Base-by-base conservation (phyloP, 2,113 vertebrate species). In the Oenanthe melanoleuca region DNA sequence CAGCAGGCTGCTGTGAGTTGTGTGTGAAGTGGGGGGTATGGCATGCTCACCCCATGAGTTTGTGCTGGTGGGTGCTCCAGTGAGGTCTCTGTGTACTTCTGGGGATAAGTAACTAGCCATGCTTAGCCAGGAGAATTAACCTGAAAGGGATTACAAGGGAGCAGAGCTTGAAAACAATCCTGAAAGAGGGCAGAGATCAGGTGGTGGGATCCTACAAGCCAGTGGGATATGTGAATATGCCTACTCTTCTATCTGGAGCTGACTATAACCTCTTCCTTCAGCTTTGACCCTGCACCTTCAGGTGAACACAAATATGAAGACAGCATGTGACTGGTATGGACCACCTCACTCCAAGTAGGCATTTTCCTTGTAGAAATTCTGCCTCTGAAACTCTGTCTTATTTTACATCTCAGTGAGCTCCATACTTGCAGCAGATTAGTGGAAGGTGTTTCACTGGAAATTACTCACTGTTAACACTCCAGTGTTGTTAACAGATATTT, bases 41-140 rank as follows among this genome's bases (percentile, higher is more conserved):
- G 34, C 64, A 21, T 1, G 0, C 10, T 61, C 47, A 42, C 13
- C 9, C 34, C 25, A 1, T 1, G 15, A 44, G 17, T 37, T 66
- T 65, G 23, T 66, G n/a, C 25, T 38, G 3, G 7, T 52, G n/a
- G 10, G 31, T 65, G 47, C 38, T 66, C 3, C 5, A 34, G 33
- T 19, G 45, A 40, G 18, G 59, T 47, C 13, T 80, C 45, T 0
- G 0, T 40, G 22, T 55, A 23, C 20, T 78, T 88, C 47, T 70
- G 28, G 19, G 33, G 8, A n/a, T 70, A 66, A 57, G 16, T 55
- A 89, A 25, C 8, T 37, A 53, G 23, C 38, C 16, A 12, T 22
- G 33, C 18, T 82, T 42, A 67, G 2, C 12, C 49, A 22, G 28
- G 11, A 73, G n/a, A 71, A 74, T 75, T 44, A 81, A 59, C 5